These are phyloP conservation scores for Polymixis flavicincta DNA, from an alignment of 2,888 invertebrate species.

Conservation along the genomic window DNA sequence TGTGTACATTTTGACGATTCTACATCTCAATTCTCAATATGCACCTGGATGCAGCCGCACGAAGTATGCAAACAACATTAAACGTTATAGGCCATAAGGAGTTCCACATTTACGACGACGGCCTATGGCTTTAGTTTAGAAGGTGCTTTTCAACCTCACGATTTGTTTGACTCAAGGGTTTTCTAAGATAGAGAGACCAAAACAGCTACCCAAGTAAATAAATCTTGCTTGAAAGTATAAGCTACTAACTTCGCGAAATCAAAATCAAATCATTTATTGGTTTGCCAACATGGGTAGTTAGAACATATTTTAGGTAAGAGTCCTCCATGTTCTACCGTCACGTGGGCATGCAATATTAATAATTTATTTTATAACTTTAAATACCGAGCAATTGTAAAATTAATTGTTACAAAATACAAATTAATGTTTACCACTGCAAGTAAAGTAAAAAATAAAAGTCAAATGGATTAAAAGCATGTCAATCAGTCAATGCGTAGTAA, in stretches of 20 bases:
- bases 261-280: too few relatives aligned
- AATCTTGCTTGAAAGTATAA: neutral
- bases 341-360: too few relatives aligned
- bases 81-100: constrained; percentile 61
- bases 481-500: too few relatives aligned
- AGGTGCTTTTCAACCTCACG: constrained; percentile 43
- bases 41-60: constrained; percentile 53
- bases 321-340: too few relatives aligned
- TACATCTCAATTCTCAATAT: constrained; percentile 42
- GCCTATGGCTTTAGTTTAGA: constrained; percentile 52
- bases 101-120: constrained; percentile 52
- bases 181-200: neutral
- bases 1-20: constrained; percentile 17
- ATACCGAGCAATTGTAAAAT: too few relatives aligned
- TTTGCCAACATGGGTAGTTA: too few relatives aligned
- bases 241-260: neutral
- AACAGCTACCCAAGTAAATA: neutral
- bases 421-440: too few relatives aligned
- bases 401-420: too few relatives aligned
- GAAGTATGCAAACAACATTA: constrained; percentile 58
- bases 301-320: too few relatives aligned
- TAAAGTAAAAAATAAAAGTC: too few relatives aligned
- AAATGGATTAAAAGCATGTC: too few relatives aligned
- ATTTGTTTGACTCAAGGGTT: neutral
- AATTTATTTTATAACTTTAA: too few relatives aligned